Evolutionary conservation across 2,113 vertebrate species (phyloP).

Genomic region (Ageneiosus marmoratus): DNA sequence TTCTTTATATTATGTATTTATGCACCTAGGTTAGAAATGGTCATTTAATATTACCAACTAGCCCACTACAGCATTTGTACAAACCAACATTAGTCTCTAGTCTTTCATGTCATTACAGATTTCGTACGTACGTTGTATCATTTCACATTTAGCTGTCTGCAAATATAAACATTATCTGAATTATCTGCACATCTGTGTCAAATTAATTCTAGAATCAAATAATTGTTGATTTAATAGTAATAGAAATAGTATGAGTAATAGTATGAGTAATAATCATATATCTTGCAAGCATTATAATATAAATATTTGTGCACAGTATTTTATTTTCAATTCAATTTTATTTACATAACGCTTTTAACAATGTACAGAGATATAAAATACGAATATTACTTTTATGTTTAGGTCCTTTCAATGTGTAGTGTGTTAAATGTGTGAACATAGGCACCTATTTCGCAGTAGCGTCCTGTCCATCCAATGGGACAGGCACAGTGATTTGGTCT

Average conservation of each 20-base stretch:
- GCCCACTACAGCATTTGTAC: not conserved
- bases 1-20: not conserved
- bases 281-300: not conserved
- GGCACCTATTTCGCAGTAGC: slow-evolving; percentile 83
- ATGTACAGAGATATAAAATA: too few species aligned
- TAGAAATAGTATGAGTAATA: not conserved
- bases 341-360: too few species aligned
- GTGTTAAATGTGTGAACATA: not conserved
- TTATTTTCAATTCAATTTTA: too few species aligned
- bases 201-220: not conserved
- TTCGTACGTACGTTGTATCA: not conserved
- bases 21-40: not conserved
- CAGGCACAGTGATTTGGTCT: slow-evolving; percentile 80
- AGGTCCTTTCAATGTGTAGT: not conserved
- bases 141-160: not conserved
- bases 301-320: not conserved
- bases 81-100: not conserved
- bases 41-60: not conserved
- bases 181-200: not conserved
- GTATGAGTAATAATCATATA: not conserved
- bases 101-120: not conserved
- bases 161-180: not conserved
- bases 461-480: slow-evolving; percentile 78
- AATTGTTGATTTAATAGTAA: not conserved
- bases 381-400: too few species aligned